A percentile compares a stretch with the other conserved stretches of the same genome.
These are phyloP conservation scores for Gyps fulvus DNA, from an alignment of 2,113 vertebrate genomes.

Conservation along the genomic window DNA sequence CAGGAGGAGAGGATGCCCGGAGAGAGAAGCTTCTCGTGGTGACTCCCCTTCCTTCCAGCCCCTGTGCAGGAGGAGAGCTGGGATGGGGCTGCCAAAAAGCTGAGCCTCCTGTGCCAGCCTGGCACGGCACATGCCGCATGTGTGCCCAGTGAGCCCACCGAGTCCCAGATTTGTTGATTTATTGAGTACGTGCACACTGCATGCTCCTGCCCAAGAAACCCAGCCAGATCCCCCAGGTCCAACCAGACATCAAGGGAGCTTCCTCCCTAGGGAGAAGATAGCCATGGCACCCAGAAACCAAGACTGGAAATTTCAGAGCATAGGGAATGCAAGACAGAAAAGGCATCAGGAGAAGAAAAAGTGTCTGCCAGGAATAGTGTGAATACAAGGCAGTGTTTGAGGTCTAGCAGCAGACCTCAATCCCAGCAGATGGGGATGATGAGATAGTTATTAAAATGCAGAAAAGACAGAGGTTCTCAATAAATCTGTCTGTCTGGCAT, in stretches of 20 bases:
- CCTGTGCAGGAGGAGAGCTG: not conserved
- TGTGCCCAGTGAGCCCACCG: not conserved
- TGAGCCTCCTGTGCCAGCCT: not conserved
- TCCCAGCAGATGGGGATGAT: not conserved
- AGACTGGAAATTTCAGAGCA: not conserved
- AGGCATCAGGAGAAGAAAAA: not conserved
- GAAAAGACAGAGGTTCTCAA: not conserved
- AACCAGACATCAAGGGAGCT: not conserved
- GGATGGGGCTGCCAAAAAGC: not conserved
- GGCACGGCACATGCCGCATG: fast-evolving
- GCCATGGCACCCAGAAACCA: not conserved
- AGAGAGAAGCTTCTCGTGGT: not conserved
- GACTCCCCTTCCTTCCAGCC: not conserved
- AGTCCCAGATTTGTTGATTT: not conserved
- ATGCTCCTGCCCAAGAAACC: not conserved
- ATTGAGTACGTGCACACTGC: fast-evolving
- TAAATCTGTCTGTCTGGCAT: not conserved
- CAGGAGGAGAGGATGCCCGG: not conserved
- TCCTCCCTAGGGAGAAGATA: not conserved
- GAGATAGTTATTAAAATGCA: conserved; percentile 17
- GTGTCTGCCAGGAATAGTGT: not conserved
- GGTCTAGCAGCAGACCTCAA: not conserved
- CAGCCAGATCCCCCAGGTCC: not conserved
- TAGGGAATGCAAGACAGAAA: not conserved
- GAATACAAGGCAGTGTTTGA: not conserved